Evolutionary conservation across 2,113 vertebrate genomes (phyloP).

Genomic region (Pyrgilauda ruficollis): DNA sequence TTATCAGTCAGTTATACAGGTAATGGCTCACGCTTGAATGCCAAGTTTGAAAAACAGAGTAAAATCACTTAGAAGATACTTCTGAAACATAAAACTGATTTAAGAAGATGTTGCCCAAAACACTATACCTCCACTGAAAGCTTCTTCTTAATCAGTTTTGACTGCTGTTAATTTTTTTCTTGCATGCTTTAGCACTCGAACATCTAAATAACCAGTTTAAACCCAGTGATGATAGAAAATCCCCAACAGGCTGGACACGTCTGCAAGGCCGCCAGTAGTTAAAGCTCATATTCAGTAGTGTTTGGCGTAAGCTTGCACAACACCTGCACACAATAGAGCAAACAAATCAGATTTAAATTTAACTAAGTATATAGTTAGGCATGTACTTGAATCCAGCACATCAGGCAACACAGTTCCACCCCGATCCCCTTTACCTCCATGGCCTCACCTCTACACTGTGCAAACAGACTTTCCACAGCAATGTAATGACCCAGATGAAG

Average conservation of each 20-base stretch:
- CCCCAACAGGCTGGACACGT: neutral
- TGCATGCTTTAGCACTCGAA: neutral
- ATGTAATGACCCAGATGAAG: neutral
- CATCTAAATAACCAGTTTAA: neutral
- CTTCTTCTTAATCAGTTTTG: neutral
- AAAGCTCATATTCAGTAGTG: neutral
- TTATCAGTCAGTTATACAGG: neutral
- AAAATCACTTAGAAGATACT: neutral
- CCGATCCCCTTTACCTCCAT: neutral
- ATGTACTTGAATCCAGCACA: neutral
- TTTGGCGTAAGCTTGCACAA: neutral
- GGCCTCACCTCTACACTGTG: neutral
- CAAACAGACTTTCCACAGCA: neutral
- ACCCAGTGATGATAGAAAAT: neutral
- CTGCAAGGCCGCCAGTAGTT: neutral
- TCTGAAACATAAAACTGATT: neutral
- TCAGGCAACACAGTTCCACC: neutral
- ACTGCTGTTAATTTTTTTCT: neutral
- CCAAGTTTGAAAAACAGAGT: neutral
- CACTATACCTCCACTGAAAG: neutral
- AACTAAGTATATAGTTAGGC: neutral
- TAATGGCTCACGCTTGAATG: neutral
- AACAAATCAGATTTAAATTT: neutral
- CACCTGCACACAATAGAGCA: neutral
- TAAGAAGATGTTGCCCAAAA: neutral